Evolutionary conservation across 2,888 invertebrate genomes (phyloP).

Genomic region (Torymus texanus): DNA sequence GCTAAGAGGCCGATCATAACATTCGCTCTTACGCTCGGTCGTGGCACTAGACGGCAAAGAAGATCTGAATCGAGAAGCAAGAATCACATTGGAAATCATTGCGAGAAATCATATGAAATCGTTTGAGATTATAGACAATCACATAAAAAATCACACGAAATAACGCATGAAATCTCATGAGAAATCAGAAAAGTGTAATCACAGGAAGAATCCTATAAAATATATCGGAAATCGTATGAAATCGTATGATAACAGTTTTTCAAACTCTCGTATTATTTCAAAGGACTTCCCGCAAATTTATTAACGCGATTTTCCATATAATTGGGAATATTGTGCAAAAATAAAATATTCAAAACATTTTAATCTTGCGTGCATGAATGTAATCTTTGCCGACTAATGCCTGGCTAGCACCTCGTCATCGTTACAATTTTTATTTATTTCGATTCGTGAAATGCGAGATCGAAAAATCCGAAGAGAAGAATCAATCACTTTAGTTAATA

Average conservation of each 20-base stretch:
- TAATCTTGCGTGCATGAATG: not conserved
- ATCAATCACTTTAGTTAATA: not conserved
- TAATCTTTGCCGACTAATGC: not conserved
- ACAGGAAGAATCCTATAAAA: no score
- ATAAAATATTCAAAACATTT: not conserved
- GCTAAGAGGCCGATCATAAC: slow-evolving; percentile 41
- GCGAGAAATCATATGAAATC: no score
- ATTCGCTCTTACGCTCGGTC: not conserved
- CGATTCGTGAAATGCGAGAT: slow-evolving; percentile 8
- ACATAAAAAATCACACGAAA: no score
- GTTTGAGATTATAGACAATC: no score
- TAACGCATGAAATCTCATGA: no score
- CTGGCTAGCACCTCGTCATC: not conserved
- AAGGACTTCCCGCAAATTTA: not conserved
- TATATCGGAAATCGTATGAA: no score
- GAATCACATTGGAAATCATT: no score
- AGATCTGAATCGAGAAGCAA: no score
- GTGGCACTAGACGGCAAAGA: no score
- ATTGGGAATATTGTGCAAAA: not conserved
- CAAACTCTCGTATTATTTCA: not conserved
- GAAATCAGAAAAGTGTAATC: no score
- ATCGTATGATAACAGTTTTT: not conserved
- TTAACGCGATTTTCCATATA: no score
- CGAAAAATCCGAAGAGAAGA: not conserved
- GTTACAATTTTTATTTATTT: slow-evolving; percentile 17